Evolutionary conservation across 2,888 invertebrate species (phyloP).

Genomic region (Caenorhabditis sp.): DNA sequence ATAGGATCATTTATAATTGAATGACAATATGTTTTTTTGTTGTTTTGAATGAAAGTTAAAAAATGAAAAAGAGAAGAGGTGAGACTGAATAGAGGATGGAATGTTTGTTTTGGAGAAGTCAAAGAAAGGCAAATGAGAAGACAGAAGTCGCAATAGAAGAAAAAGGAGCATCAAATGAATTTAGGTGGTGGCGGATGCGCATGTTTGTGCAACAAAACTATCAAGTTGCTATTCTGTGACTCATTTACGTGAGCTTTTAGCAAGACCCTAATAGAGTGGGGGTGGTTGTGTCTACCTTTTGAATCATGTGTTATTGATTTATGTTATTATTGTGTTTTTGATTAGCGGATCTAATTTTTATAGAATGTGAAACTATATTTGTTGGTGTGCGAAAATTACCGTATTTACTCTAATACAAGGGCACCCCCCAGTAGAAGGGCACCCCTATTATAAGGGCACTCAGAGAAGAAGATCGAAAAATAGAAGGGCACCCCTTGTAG

Average conservation of each 20-base stretch:
- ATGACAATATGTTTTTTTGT: not conserved
- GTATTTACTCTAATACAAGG: no score
- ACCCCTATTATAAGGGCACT: no score
- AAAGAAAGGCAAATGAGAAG: conserved; percentile 1
- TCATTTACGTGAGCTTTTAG: conserved; percentile 2
- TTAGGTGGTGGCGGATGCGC: conserved; percentile 22
- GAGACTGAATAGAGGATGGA: not conserved
- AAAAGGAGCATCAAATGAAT: conserved; percentile 7
- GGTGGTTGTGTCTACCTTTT: not conserved
- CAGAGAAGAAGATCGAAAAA: no score
- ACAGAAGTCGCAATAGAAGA: not conserved
- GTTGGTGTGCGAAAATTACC: no score
- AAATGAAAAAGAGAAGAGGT: not conserved
- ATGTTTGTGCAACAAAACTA: conserved; percentile 26
- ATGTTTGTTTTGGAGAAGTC: conserved; percentile 3
- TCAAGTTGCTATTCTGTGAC: conserved; percentile 21
- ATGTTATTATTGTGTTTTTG: no score
- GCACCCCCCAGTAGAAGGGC: no score
- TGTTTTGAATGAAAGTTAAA: not conserved
- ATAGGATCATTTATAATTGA: not conserved
- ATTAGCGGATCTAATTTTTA: no score
- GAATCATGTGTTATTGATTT: no score
- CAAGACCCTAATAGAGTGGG: not conserved
- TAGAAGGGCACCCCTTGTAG: no score
- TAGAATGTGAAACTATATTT: no score